These are phyloP conservation scores for Thalassoma bifasciatum DNA, from an alignment of 2,113 vertebrate species.

Conservation along the genomic window DNA sequence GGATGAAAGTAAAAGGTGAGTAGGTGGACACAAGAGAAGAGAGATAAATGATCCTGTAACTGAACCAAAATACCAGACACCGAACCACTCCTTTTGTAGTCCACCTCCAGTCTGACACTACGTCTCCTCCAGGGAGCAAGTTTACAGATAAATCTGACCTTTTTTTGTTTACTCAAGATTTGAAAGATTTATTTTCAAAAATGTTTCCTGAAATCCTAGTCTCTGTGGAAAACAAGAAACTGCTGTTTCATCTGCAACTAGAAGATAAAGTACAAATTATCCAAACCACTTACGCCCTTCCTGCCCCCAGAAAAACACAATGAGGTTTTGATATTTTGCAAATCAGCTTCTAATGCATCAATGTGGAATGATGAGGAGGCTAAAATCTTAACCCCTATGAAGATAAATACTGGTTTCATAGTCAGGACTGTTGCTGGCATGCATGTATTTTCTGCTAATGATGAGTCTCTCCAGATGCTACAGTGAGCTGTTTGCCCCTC, in stretches of 20 bases:
- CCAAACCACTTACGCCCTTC: too few species aligned
- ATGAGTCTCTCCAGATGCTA: slow-evolving; percentile 74
- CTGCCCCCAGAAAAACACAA: too few species aligned
- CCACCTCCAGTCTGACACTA: slow-evolving; percentile 17
- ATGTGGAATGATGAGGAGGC: slow-evolving; percentile 16
- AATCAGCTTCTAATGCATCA: too few species aligned
- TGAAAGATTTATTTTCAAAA: too few species aligned
- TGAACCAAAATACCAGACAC: slow-evolving; percentile 37
- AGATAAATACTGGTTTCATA: slow-evolving; percentile 1
- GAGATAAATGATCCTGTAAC: slow-evolving; percentile 56
- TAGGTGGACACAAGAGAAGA: slow-evolving; percentile 53
- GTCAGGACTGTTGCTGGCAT: slow-evolving; percentile 16
- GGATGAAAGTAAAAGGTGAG: slow-evolving; percentile 5
- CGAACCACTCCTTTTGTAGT: slow-evolving; percentile 10
- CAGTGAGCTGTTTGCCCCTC: slow-evolving; percentile 58
- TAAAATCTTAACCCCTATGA: slow-evolving; percentile 34
- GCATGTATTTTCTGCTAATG: slow-evolving; percentile 67
- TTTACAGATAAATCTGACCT: too few species aligned
- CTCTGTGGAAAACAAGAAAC: too few species aligned
- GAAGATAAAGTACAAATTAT: too few species aligned
- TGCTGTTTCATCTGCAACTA: too few species aligned
- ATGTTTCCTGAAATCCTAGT: too few species aligned
- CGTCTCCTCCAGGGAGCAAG: too few species aligned
- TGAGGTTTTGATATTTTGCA: too few species aligned
- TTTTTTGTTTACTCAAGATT: too few species aligned